These are phyloP conservation scores for Ellobium chinense DNA, from an alignment of 2,888 invertebrate genomes.

Conservation along the genomic window DNA sequence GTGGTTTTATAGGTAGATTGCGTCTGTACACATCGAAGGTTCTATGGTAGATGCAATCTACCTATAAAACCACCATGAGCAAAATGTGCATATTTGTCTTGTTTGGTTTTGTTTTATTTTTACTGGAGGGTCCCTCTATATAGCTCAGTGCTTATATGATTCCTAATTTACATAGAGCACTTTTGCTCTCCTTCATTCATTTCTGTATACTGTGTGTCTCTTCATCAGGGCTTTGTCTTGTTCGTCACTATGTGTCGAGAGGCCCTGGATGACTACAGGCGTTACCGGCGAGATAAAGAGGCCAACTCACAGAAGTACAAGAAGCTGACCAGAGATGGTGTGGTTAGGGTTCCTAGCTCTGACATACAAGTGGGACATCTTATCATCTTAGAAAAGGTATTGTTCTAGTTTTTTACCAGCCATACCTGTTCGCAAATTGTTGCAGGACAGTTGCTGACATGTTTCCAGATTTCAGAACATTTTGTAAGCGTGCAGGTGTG, in stretches of 20 bases:
- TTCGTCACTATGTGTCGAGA: constrained; percentile 97
- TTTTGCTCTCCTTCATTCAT: too few species aligned
- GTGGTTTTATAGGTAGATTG: too few species aligned
- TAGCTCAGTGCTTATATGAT: neutral
- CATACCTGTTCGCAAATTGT: too few species aligned
- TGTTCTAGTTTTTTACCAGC: too few species aligned
- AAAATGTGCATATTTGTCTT: neutral
- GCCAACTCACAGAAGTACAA: constrained; percentile 97
- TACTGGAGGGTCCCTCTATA: neutral
- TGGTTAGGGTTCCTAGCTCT: constrained; percentile 85
- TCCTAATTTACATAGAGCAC: neutral
- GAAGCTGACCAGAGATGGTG: constrained; percentile 85
- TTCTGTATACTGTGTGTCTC: too few species aligned
- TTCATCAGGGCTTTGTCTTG: constrained; percentile 90
- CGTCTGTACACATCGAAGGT: too few species aligned
- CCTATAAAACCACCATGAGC: too few species aligned
- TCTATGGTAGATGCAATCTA: too few species aligned
- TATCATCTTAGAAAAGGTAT: constrained; percentile 89
- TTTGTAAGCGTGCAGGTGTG: too few species aligned
- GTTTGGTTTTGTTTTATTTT: neutral
- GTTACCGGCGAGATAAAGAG: constrained; percentile 95
- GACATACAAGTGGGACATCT: constrained; percentile 88
- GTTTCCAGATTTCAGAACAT: too few species aligned
- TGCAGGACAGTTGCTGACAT: too few species aligned
- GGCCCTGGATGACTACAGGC: constrained; percentile 95